Evolutionary conservation across 2,113 vertebrate species (phyloP).

Genomic region (Xerus inauris): DNA sequence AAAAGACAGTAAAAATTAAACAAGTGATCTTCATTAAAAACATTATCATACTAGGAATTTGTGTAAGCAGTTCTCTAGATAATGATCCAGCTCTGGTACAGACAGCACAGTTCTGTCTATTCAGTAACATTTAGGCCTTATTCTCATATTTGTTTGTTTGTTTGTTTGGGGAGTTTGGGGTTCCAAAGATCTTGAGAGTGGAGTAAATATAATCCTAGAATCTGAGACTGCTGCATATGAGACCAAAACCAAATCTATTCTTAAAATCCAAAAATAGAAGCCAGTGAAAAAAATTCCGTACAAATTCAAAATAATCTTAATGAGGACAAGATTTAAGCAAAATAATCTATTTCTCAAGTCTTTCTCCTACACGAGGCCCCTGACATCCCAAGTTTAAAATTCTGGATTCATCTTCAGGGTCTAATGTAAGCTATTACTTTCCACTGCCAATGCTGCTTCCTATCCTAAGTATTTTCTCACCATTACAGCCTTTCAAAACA

Average conservation of each 20-base stretch:
- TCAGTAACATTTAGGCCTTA: background rate
- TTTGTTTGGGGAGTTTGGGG: background rate
- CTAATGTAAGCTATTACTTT: background rate
- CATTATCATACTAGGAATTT: constrained; percentile 1
- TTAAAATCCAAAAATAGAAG: constrained; percentile 48
- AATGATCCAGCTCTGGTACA: background rate
- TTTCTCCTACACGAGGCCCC: background rate
- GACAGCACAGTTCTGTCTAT: background rate
- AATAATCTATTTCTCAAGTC: background rate
- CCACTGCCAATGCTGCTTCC: background rate
- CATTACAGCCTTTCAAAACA: background rate
- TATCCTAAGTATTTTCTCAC: background rate
- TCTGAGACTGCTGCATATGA: background rate
- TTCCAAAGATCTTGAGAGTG: background rate
- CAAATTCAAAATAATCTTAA: constrained; percentile 40
- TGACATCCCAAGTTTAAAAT: background rate
- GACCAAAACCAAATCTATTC: background rate
- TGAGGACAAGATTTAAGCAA: background rate
- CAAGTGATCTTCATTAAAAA: constrained; percentile 22
- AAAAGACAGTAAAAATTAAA: background rate
- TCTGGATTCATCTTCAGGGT: constrained; percentile 4
- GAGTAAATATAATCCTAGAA: background rate
- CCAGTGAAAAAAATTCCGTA: constrained; percentile 13
- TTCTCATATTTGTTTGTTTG: background rate
- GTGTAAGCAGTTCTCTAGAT: constrained; percentile 1